Conservation (phyloP, 2,113 vertebrate species). For the Caloenas nicobarica region DNA sequence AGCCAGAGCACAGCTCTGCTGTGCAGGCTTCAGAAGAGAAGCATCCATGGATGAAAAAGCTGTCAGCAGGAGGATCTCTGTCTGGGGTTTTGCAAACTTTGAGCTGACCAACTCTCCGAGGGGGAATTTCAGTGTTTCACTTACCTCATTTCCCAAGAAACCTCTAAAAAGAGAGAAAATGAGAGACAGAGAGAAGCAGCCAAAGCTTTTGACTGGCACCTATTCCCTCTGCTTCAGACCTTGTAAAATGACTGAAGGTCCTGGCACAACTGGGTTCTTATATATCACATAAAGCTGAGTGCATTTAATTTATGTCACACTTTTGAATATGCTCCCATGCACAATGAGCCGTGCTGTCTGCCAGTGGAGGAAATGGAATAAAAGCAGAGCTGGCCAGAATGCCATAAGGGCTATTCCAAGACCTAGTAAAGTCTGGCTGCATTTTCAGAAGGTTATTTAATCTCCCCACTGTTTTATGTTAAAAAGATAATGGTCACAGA, state of each 20-base stretch:
- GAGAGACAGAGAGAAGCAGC: background rate
- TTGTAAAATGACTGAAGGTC: background rate
- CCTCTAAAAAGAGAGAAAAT: background rate
- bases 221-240: background rate
- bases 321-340: background rate
- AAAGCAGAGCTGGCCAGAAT: background rate
- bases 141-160: slow-evolving; percentile 4
- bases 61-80: background rate
- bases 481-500: background rate
- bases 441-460: background rate
- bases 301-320: slow-evolving; percentile 39
- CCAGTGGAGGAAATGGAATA: slow-evolving; percentile 47
- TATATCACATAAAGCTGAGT: slow-evolving; percentile 35
- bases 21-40: background rate
- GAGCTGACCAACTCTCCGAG: background rate
- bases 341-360: background rate
- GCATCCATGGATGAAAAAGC: background rate
- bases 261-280: background rate
- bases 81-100: background rate
- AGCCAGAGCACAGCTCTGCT: background rate
- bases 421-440: background rate
- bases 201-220: background rate
- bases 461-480: background rate
- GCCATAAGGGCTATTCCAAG: background rate
- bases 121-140: background rate